phyloP scores from a whole-genome alignment of 2,888 invertebrate genomes.

The Eristalinus sepulchralis region DNA sequence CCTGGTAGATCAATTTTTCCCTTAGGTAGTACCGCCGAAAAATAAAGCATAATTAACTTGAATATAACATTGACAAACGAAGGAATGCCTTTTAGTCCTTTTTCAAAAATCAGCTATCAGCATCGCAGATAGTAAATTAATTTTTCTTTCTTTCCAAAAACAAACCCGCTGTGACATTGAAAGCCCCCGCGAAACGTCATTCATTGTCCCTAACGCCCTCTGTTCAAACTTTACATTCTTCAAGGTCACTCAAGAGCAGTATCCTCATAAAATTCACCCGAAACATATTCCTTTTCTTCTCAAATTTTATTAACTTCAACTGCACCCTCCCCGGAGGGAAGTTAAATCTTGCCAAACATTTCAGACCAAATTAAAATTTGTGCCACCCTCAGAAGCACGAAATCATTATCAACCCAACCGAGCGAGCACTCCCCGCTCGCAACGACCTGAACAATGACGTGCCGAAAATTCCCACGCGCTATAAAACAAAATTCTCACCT shows the following conservation, averaged over 20 bases:
- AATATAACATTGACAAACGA: too few species aligned
- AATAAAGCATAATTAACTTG: too few species aligned
- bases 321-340: not conserved
- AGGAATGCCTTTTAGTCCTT: too few species aligned
- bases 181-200: not conserved
- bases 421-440: not conserved
- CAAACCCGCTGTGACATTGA: too few species aligned
- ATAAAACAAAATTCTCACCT: conserved; percentile 71
- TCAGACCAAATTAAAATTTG: conserved; percentile 63
- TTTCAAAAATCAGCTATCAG: too few species aligned
- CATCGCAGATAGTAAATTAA: too few species aligned
- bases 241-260: conserved; percentile 5
- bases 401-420: not conserved
- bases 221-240: not conserved
- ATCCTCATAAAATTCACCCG: conserved; percentile 38
- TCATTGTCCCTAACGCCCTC: not conserved
- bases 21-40: too few species aligned
- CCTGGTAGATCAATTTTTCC: too few species aligned
- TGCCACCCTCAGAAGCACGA: conserved; percentile 15
- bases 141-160: too few species aligned
- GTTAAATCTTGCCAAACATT: conserved; percentile 61
- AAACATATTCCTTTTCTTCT: conserved; percentile 12
- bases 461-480: conserved; percentile 68
- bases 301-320: conserved; percentile 38
- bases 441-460: conserved; percentile 35